Percentiles rank a stretch among this genome's conserved stretches.
Conservation (phyloP, 2,888 invertebrate species). For the Hypolimnas misippus region DNA sequence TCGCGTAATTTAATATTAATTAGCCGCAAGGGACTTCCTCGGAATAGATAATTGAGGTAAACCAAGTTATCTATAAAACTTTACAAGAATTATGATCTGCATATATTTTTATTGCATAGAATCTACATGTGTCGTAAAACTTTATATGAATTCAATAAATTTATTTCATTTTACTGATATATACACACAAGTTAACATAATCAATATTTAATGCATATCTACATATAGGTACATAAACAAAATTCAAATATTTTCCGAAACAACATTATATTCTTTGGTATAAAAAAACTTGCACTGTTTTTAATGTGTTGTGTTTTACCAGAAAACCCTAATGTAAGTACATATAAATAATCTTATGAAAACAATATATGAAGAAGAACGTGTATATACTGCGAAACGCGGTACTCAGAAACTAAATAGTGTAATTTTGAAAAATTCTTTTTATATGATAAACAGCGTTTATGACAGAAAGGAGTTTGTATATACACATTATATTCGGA, state of each 20-base stretch:
- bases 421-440: no score
- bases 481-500: no score
- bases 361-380: no score
- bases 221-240: background rate
- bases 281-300: no score
- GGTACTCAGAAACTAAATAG: no score
- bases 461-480: no score
- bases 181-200: background rate
- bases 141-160: conserved; percentile 7
- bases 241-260: background rate
- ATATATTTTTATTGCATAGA: conserved; percentile 9
- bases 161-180: background rate
- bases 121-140: conserved; percentile 5
- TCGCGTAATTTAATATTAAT: background rate
- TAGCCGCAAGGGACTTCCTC: background rate
- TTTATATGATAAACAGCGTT: no score
- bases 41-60: background rate
- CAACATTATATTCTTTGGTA: no score
- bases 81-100: conserved; percentile 14
- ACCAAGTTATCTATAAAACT: conserved; percentile 1
- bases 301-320: no score
- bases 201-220: background rate
- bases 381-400: no score
- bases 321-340: no score
- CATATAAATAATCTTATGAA: no score